These are phyloP conservation scores for Perithous albicinctus DNA, from an alignment of 2,888 invertebrate genomes.

Conservation along the genomic window DNA sequence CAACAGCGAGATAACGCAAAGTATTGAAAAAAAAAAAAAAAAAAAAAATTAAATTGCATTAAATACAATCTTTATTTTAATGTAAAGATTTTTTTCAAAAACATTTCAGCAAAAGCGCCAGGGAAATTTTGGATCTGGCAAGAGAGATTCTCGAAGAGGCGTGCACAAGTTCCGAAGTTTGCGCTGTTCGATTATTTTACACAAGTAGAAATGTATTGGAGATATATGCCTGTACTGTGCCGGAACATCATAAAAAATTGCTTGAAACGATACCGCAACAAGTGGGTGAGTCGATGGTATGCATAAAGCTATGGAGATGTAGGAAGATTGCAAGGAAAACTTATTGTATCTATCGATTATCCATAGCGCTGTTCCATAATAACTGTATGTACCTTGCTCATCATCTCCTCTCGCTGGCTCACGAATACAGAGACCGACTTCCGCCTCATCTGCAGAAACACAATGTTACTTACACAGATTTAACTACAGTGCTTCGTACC, in stretches of 20 bases:
- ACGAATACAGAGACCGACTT: constrained; percentile 89
- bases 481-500: constrained; percentile 88
- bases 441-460: constrained; percentile 86
- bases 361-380: constrained; percentile 93
- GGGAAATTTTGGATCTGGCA: constrained; percentile 88
- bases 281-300: constrained; percentile 87
- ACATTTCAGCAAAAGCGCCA: constrained; percentile 86
- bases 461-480: constrained; percentile 89
- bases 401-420: constrained; percentile 88
- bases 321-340: background rate
- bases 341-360: constrained; percentile 44
- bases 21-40: too few relatives aligned
- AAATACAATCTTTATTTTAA: background rate
- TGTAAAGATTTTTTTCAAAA: background rate
- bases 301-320: background rate
- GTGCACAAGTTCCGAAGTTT: constrained; percentile 87
- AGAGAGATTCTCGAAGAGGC: constrained; percentile 89
- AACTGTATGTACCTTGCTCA: constrained; percentile 96
- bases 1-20: too few relatives aligned
- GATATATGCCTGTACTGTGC: constrained; percentile 91
- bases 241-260: constrained; percentile 92
- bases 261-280: constrained; percentile 95
- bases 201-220: constrained; percentile 91
- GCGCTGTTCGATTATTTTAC: constrained; percentile 88
- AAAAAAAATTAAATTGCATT: too few relatives aligned